phyloP scores from a whole-genome alignment of 2,888 invertebrate species.

The Mayetiola destructor region DNA sequence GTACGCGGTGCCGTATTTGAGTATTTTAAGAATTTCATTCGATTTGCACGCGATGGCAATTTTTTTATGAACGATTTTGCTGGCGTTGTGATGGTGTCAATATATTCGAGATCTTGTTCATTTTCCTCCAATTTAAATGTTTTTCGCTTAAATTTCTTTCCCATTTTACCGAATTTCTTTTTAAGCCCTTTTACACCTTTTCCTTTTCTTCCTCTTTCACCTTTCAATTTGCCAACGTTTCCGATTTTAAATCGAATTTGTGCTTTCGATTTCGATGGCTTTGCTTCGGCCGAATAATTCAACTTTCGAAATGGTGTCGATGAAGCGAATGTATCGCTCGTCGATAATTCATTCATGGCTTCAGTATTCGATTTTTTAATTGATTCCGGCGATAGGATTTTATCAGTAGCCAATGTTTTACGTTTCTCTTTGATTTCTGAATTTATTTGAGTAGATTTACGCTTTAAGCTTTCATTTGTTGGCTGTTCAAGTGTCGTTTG shows the following conservation, averaged over 20 bases:
- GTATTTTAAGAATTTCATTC: constrained; percentile 11
- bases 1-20: neutral
- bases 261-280: neutral
- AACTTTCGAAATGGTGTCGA: neutral
- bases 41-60: neutral
- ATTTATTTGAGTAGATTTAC: neutral
- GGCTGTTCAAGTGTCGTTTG: neutral
- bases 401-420: constrained; percentile 1
- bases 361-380: neutral
- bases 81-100: too few species aligned
- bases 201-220: neutral
- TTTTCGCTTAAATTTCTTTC: neutral
- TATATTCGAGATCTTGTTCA: too few species aligned
- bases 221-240: neutral
- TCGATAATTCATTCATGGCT: neutral
- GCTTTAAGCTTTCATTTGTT: neutral
- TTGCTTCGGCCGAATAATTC: neutral
- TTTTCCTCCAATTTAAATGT: neutral
- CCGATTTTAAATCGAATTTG: constrained; percentile 3
- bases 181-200: neutral
- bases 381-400: neutral
- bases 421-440: constrained; percentile 1
- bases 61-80: too few species aligned
- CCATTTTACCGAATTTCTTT: neutral
- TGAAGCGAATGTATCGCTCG: too few species aligned